Percentiles rank a stretch among this genome's conserved stretches.
Evolutionary conservation across 2,797 vertebrate species (phyloP).

Genomic region (Leptatherina wallacei): DNA sequence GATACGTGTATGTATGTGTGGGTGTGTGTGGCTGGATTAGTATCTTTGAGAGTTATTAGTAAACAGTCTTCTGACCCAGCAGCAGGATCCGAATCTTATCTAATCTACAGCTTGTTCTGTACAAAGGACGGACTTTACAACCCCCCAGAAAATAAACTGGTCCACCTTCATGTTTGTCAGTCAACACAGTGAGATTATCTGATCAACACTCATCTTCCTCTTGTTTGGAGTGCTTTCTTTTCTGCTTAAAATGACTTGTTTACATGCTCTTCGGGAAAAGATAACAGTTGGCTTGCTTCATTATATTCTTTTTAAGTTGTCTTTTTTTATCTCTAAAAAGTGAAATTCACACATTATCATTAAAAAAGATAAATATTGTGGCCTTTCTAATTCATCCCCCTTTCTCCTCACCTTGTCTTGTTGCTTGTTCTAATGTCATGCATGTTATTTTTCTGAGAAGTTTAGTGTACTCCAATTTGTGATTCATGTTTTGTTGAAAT

Average conservation of each 20-base stretch:
- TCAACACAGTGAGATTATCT: constrained; percentile 19
- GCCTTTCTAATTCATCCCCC: background rate
- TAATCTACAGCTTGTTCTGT: constrained; percentile 71
- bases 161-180: constrained; percentile 21
- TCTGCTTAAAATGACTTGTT: background rate
- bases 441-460: no score
- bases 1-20: background rate
- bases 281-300: background rate
- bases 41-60: constrained; percentile 59
- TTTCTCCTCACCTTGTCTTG: background rate
- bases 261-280: background rate
- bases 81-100: constrained; percentile 74
- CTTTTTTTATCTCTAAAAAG: background rate
- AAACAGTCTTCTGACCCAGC: constrained; percentile 57
- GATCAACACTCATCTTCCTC: constrained; percentile 12
- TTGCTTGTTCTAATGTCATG: no score
- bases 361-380: background rate
- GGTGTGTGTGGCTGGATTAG: constrained; percentile 1
- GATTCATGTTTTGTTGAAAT: background rate
- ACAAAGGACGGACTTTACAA: constrained; percentile 67
- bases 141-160: constrained; percentile 33
- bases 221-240: background rate
- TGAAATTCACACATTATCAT: background rate
- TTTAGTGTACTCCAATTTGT: background rate
- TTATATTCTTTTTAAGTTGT: no score